phyloP scores from a whole-genome alignment of 2,888 invertebrate species.

The Allolobophora icterica region DNA sequence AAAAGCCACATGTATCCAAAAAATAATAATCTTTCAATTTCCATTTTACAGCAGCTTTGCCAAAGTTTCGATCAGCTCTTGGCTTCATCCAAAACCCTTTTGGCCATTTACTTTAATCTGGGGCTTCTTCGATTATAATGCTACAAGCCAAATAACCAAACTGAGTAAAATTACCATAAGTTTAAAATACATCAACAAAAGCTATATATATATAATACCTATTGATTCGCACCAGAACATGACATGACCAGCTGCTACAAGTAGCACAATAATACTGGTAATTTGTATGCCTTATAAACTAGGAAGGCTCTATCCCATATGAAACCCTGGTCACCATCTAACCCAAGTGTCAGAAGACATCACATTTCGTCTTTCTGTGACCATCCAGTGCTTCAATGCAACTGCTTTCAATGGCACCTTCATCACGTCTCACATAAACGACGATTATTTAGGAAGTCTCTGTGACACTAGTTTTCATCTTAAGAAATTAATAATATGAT shows the following conservation, averaged over 20 bases:
- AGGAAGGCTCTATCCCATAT: not conserved
- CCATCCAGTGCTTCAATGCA: not conserved
- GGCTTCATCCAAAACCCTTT: not conserved
- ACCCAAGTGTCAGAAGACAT: not conserved
- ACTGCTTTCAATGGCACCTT: not conserved
- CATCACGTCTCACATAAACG: not conserved
- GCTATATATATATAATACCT: not conserved
- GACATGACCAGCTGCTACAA: too few relatives aligned
- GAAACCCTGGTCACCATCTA: not conserved
- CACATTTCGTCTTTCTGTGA: not conserved
- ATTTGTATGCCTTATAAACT: not conserved
- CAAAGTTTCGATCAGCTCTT: not conserved
- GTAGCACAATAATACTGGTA: too few relatives aligned
- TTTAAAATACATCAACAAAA: not conserved
- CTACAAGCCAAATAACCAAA: not conserved
- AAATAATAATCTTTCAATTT: not conserved
- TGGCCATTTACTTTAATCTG: not conserved
- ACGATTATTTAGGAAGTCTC: not conserved
- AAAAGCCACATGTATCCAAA: not conserved
- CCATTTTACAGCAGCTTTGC: too few relatives aligned
- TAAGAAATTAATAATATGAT: too few relatives aligned
- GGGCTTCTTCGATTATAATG: not conserved
- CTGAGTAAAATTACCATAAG: not conserved
- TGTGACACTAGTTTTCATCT: not conserved
- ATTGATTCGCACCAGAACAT: too few relatives aligned